Evolutionary conservation across 1,140 invertebrate genomes (phyloP).

Genomic region (Drosophila parvula): DNA sequence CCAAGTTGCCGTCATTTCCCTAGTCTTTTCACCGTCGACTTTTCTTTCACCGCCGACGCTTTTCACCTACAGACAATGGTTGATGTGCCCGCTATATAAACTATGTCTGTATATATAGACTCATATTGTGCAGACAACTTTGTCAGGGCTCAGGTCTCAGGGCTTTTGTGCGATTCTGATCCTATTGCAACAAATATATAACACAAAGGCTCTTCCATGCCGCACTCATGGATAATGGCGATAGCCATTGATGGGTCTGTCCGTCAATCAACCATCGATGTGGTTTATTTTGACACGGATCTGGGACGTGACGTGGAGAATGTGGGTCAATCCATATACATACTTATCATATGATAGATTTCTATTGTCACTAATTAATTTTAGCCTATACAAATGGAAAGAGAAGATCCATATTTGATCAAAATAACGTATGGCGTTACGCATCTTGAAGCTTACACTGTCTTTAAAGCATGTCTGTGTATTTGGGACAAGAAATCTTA

Average conservation of each 20-base stretch:
- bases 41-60: slow-evolving; percentile 13
- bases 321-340: slow-evolving; percentile 20
- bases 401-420: background rate
- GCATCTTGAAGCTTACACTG: background rate
- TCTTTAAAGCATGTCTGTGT: too few species aligned
- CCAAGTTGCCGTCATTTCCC: background rate
- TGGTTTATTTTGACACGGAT: slow-evolving; percentile 34
- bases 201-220: slow-evolving; percentile 19
- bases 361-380: slow-evolving; percentile 6
- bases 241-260: slow-evolving; percentile 26
- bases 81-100: slow-evolving; percentile 16
- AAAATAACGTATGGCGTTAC: background rate
- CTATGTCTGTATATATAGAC: background rate
- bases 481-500: too few species aligned
- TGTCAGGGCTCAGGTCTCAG: slow-evolving; percentile 12
- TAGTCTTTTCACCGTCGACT: background rate
- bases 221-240: slow-evolving; percentile 26
- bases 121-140: slow-evolving; percentile 13
- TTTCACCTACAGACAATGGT: slow-evolving; percentile 31
- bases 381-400: background rate
- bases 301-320: slow-evolving; percentile 13
- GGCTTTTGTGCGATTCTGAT: slow-evolving; percentile 41
- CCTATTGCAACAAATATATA: slow-evolving; percentile 39
- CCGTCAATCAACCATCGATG: slow-evolving; percentile 37
- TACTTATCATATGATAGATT: background rate